Percentiles rank a stretch among this genome's conserved stretches.
phyloP scores from a whole-genome alignment of 2,888 invertebrate species.

The Nyleta sp. region DNA sequence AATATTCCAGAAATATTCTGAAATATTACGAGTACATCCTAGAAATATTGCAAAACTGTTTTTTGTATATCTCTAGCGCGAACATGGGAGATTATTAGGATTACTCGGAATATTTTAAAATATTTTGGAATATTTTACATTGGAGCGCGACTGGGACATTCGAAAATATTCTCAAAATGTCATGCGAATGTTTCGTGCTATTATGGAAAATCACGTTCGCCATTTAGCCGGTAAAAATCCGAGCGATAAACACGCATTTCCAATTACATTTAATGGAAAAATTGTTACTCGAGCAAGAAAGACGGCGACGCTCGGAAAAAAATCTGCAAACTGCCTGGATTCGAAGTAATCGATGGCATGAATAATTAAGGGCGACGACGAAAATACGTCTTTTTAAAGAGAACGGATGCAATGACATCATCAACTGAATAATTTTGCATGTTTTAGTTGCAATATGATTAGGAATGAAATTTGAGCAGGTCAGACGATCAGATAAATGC shows the following conservation, averaged over 20 bases:
- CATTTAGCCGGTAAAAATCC: neutral
- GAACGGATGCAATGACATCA: constrained; percentile 29
- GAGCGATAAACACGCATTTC: constrained; percentile 11
- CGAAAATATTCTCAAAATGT: no score
- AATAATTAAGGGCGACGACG: constrained; percentile 32
- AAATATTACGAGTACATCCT: no score
- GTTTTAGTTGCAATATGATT: constrained; percentile 12
- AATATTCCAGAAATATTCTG: no score
- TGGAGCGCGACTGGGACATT: no score
- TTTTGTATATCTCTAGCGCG: no score
- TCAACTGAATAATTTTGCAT: constrained; percentile 43
- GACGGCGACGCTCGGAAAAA: constrained; percentile 3
- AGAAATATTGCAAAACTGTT: no score
- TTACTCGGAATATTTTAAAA: no score
- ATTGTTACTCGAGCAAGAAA: constrained; percentile 1
- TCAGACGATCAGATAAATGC: constrained; percentile 16
- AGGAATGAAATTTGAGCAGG: constrained; percentile 24
- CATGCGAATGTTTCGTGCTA: no score
- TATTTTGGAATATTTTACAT: no score
- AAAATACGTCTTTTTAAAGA: constrained; percentile 39
- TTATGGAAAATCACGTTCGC: no score
- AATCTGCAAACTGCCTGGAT: constrained; percentile 20
- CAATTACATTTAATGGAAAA: constrained; percentile 6
- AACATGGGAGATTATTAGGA: no score
- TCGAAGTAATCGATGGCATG: constrained; percentile 37